phyloP scores from a whole-genome alignment of 2,113 vertebrate species.

The Eclectus roratus region DNA sequence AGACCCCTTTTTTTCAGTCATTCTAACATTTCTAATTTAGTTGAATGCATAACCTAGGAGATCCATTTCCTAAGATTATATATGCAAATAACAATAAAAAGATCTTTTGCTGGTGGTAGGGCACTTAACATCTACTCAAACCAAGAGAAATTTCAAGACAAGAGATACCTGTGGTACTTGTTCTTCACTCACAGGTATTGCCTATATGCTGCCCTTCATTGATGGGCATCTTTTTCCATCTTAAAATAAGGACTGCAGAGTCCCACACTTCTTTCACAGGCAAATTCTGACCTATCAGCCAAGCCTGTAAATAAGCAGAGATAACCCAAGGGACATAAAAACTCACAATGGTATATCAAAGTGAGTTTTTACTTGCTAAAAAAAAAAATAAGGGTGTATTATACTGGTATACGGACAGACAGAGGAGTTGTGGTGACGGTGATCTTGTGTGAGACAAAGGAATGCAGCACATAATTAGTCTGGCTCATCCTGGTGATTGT shows the following conservation, averaged over 20 bases:
- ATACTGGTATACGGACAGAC: not conserved
- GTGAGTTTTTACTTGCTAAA: not conserved
- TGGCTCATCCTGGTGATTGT: not conserved
- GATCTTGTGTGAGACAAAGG: not conserved
- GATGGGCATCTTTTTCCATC: not conserved
- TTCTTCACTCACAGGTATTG: not conserved
- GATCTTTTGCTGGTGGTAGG: not conserved
- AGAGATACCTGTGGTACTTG: not conserved
- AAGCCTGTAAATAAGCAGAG: not conserved
- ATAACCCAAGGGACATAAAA: not conserved
- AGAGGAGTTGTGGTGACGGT: accelerated
- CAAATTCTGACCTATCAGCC: not conserved
- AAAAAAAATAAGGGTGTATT: too few relatives aligned
- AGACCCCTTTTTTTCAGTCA: not conserved
- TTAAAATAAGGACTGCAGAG: not conserved
- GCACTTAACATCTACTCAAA: not conserved
- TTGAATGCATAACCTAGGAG: not conserved
- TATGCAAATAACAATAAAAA: not conserved
- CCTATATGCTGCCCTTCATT: accelerated
- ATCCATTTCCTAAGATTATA: not conserved
- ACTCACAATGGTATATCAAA: not conserved
- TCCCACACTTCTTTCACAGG: not conserved
- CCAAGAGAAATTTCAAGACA: not conserved
- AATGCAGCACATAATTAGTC: not conserved
- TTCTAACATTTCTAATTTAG: not conserved